Percentiles rank a stretch among this genome's conserved stretches.
Conservation (phyloP, 2,113 vertebrate species). For the Nerophis lumbriciformis region DNA sequence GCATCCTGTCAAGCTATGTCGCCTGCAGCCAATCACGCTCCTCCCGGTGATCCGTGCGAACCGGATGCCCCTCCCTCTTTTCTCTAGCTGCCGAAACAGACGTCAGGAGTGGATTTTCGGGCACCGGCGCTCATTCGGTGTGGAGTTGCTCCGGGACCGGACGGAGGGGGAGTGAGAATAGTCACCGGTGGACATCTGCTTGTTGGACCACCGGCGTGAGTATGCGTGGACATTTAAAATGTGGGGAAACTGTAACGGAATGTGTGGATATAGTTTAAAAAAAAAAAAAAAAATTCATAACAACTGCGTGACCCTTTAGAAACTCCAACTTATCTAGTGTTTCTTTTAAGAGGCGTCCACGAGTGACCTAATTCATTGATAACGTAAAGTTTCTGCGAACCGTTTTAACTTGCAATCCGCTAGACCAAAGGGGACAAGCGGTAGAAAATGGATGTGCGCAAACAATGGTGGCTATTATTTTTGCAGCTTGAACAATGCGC, state of each 20-base stretch:
- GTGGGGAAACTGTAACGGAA: slow-evolving; percentile 1
- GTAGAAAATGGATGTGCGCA: slow-evolving; percentile 3
- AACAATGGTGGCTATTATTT: slow-evolving; percentile 57
- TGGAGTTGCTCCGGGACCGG: slow-evolving; percentile 39
- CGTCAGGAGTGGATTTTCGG: slow-evolving; percentile 47
- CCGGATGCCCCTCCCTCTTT: slow-evolving; percentile 51
- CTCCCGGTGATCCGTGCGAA: slow-evolving; percentile 52
- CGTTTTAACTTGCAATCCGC: slow-evolving; percentile 41
- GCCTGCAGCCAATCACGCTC: slow-evolving; percentile 57
- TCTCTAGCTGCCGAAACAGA: slow-evolving; percentile 49
- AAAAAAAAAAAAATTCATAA: background rate
- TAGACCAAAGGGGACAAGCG: slow-evolving; percentile 7
- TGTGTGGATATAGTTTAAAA: background rate
- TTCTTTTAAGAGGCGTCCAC: background rate
- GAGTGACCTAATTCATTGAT: slow-evolving; percentile 10
- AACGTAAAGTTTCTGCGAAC: slow-evolving; percentile 9
- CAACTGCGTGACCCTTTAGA: background rate
- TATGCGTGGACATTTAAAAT: background rate
- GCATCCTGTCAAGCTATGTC: slow-evolving; percentile 57
- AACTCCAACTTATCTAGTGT: slow-evolving; percentile 28
- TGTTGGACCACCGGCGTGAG: slow-evolving; percentile 7
- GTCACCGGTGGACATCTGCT: slow-evolving; percentile 16
- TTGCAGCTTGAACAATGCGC: slow-evolving; percentile 61
- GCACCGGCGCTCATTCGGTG: slow-evolving; percentile 36
- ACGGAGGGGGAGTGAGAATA: slow-evolving; percentile 38